Base-by-base conservation (phyloP, 2,797 vertebrate species). In the Acanthurus tractus region DNA sequence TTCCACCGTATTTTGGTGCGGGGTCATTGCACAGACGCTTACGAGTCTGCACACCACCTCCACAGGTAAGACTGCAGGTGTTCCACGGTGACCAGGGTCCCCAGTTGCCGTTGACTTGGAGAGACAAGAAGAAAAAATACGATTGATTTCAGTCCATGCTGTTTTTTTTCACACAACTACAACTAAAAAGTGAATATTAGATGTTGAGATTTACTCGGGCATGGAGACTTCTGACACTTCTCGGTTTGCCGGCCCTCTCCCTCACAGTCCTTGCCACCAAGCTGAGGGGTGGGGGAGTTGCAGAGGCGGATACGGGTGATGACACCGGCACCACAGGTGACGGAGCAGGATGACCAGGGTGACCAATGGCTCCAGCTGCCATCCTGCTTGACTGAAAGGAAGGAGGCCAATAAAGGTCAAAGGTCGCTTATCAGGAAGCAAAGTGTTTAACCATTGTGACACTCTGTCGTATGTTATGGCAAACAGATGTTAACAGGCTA, bases 321-420 rank as follows among this genome's bases (percentile, higher is more conserved):
- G 88, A 96, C 94, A 12, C 98, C 98, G 2, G 81, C 91, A 13
- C 97, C 98, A 44, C 98, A 99, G 22, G 96, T 98, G 86, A 98
- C 98, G 0, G 98, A 99, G 87, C 98, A 99, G 0, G 98, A 98
- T 0, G 98, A 99, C 98, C 98, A 99, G 0, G 98, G 98, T 1
- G 98, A 99, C 98, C 98, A 99, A 69, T 99, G 97, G 91, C 98
- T 99, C 98, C 98, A 99, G 86, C 93, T 96, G 56, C 98, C 98
- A 70, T 99, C 97, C 92, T 99, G 98, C 93, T 97, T 99, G 95
- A 99, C 98, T 81, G 57, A 88, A 63, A 82, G 23, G 56, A 88
- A 63, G 82, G 23, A 72, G 0, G 34, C 40, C 78, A 76, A 66
- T 62, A 76, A 62, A 74, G 76, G 79, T 85, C 76, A 84, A 45